Evolutionary conservation across 2,888 invertebrate genomes (phyloP), one percentile per base, ranked within the genome.

Genomic region (Hypolimnas misippus): DNA sequence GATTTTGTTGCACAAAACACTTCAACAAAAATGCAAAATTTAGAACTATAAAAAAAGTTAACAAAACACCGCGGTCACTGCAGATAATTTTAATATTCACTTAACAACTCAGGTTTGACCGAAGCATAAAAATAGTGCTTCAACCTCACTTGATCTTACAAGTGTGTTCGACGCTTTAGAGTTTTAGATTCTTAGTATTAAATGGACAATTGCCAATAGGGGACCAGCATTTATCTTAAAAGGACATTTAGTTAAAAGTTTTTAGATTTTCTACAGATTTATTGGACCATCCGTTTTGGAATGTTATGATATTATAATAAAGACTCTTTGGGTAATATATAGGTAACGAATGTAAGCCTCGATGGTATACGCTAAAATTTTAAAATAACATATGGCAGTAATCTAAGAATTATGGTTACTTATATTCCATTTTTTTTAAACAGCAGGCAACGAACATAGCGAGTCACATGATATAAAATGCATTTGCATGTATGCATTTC

Each of bases 171-270:
- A 25, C 7, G 8, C 25, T 49, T 49, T 49, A 49, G 17, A 12
- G 8, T n/a, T 49, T 49, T 49, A 49, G 17, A 12, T 14, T 29
- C 25, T 29, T 14, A 14, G 51, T 57, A 54, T 59, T n/a, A 52
- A 63, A 57, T 67, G 67, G 67, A 67, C 55, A 53, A 35, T 63
- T 67, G 67, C 65, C 67, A 67, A 67, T 67, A 61, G 61, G 62
- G n/a, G 52, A 33, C 46, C 51, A 19, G 49, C 60, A 65, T 63
- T 65, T 63, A 55, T 67, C 57, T 66, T 54, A 50, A 50, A 65
- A 63, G 58, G 67, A 66, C 60, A 67, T 67, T 67, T 61, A 55
- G 52, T 63, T 65, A 63, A 61, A 66, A 65, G 63, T 63, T 66
- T 57, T 61, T 58, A 57, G 51, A 61, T 61, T 57, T 57, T 63